Conservation (phyloP, 2,797 vertebrate genomes). For the Hoplostethus atlanticus region DNA sequence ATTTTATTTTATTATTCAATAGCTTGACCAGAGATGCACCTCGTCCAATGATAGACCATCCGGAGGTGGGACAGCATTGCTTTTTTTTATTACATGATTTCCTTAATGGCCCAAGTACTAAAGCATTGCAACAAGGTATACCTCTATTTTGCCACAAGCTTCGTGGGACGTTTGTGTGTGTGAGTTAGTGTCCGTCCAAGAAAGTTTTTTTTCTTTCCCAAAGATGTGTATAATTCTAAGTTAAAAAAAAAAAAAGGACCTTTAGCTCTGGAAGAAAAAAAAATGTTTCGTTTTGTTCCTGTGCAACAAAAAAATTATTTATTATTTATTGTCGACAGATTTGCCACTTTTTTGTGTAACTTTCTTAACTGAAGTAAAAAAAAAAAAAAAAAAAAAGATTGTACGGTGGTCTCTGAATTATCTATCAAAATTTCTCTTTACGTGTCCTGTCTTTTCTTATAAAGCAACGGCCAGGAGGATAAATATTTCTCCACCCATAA, state of each 20-base stretch:
- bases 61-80: constrained; percentile 80
- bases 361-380: constrained; percentile 94
- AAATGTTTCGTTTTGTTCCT: constrained; percentile 91
- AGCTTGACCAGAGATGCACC: constrained; percentile 80
- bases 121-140: constrained; percentile 99
- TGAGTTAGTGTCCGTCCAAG: constrained; percentile 91
- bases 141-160: constrained; percentile 96
- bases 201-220: constrained; percentile 88
- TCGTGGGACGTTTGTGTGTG: constrained; percentile 91
- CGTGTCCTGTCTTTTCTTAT: constrained; percentile 82
- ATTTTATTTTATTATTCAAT: constrained; percentile 52
- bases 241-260: constrained; percentile 79
- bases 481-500: too few species aligned
- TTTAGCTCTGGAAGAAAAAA: constrained; percentile 83
- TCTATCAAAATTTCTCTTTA: constrained; percentile 78
- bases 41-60: constrained; percentile 70
- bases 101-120: constrained; percentile 88
- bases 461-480: too few species aligned
- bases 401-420: constrained; percentile 90
- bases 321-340: constrained; percentile 99
- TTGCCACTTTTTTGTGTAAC: constrained; percentile 97
- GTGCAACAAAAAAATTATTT: constrained; percentile 94
- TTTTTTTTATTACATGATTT: constrained; percentile 84
- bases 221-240: constrained; percentile 97
- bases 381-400: constrained; percentile 77